A percentile compares a stretch with the other conserved stretches of the same genome.
phyloP scores from a whole-genome alignment of 2,113 vertebrate genomes.

The Phrynosoma platyrhinos region DNA sequence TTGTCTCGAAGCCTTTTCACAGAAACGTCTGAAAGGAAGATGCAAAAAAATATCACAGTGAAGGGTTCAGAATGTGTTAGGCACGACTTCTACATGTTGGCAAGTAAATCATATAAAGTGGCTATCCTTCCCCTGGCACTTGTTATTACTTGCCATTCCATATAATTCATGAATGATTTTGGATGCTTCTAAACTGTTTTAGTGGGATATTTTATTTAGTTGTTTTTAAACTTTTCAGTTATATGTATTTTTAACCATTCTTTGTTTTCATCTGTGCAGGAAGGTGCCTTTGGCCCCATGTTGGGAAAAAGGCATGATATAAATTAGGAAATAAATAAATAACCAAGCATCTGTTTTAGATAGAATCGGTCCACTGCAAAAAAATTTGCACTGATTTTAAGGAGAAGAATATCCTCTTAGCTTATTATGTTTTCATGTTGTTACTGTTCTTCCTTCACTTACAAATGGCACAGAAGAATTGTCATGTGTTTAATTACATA shows the following conservation, averaged over 20 bases:
- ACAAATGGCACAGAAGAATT: background rate
- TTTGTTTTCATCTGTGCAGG: too few relatives aligned
- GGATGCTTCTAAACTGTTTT: too few relatives aligned
- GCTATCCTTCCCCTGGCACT: constrained; percentile 46
- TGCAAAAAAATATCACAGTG: constrained; percentile 76
- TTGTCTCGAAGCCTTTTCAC: constrained; percentile 79
- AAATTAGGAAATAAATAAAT: background rate
- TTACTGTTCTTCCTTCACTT: background rate
- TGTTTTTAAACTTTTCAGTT: too few relatives aligned
- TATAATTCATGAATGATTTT: background rate
- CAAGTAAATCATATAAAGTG: constrained; percentile 82
- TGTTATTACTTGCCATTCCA: background rate
- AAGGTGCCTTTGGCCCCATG: too few relatives aligned
- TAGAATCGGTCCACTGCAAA: background rate
- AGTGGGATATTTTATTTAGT: too few relatives aligned
- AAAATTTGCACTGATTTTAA: background rate
- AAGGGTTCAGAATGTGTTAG: constrained; percentile 73
- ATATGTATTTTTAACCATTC: too few relatives aligned
- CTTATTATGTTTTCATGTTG: background rate
- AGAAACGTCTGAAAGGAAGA: constrained; percentile 77
- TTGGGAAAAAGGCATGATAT: too few relatives aligned
- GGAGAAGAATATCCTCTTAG: background rate
- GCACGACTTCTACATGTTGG: constrained; percentile 86
- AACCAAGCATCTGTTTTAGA: background rate
- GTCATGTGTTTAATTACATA: background rate